These are phyloP conservation scores for Gortyna flavago DNA, from an alignment of 2,888 invertebrate genomes.

Conservation along the genomic window DNA sequence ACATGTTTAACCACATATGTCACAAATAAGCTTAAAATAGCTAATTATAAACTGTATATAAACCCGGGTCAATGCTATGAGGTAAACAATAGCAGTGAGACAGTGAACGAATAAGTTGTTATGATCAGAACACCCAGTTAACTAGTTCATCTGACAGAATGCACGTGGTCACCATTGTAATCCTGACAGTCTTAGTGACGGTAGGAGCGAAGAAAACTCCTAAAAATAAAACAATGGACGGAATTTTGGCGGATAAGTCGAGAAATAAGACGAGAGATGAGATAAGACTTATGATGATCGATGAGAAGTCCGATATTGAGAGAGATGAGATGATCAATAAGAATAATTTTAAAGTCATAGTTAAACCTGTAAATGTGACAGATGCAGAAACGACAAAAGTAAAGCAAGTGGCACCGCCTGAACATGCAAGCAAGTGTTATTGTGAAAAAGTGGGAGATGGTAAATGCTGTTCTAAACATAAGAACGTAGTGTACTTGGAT, in stretches of 20 bases:
- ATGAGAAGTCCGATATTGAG: too few species aligned
- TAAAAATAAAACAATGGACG: not conserved
- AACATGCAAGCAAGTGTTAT: not conserved
- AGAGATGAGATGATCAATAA: not conserved
- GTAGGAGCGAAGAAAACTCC: not conserved
- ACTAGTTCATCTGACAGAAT: not conserved
- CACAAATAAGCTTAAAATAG: not conserved
- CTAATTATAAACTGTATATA: slow-evolving; percentile 15
- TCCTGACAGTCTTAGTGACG: not conserved
- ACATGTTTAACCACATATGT: not conserved
- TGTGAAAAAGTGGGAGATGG: not conserved
- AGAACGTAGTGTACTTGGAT: not conserved
- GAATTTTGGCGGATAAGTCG: too few species aligned
- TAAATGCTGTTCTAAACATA: not conserved
- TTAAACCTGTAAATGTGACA: not conserved
- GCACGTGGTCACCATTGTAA: slow-evolving; percentile 4
- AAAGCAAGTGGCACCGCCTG: not conserved
- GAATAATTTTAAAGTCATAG: not conserved
- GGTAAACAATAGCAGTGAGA: not conserved
- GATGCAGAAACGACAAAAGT: not conserved
- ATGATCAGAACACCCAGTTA: not conserved
- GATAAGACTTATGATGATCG: too few species aligned
- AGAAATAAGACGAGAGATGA: not conserved
- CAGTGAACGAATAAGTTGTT: not conserved
- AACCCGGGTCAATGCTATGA: not conserved